A percentile compares a stretch with the other conserved stretches of the same genome.
These are phyloP conservation scores for Acanthosepion esculentum DNA, from an alignment of 2,888 invertebrate genomes.

Conservation along the genomic window DNA sequence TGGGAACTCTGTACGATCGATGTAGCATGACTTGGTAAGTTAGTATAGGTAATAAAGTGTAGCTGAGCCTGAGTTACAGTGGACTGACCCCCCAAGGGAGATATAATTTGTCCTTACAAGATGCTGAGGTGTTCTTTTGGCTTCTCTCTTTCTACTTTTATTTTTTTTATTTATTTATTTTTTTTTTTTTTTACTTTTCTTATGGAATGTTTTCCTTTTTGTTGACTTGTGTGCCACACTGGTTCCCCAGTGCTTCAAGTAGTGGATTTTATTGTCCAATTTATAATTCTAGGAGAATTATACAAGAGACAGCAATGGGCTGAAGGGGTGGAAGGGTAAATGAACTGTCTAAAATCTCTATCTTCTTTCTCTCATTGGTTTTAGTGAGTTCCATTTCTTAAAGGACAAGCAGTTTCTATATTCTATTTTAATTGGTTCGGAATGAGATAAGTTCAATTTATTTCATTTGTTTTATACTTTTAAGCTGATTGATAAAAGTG, in stretches of 20 bases:
- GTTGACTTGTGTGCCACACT: not conserved
- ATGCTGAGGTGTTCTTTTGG: slow-evolving; percentile 21
- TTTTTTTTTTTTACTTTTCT: too few species aligned
- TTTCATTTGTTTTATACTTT: not conserved
- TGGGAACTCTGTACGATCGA: slow-evolving; percentile 33
- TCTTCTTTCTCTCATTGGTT: not conserved
- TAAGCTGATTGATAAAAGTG: not conserved
- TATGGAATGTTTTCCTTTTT: not conserved
- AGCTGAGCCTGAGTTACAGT: not conserved
- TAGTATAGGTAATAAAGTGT: slow-evolving; percentile 33
- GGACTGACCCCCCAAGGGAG: not conserved
- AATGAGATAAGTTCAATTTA: not conserved
- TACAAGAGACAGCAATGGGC: not conserved
- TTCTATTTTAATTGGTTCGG: not conserved
- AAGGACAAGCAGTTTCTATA: not conserved
- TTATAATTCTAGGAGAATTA: slow-evolving; percentile 33
- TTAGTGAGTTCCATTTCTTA: not conserved
- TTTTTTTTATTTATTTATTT: not conserved
- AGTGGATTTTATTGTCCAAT: slow-evolving; percentile 1
- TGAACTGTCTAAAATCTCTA: not conserved
- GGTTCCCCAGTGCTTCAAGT: slow-evolving; percentile 18
- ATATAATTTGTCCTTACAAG: slow-evolving; percentile 22
- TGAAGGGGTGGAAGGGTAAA: not conserved
- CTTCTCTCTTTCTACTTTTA: not conserved
- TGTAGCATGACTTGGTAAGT: slow-evolving; percentile 1